Conservation (phyloP, 1,140 invertebrate genomes). For the Amphibalanus amphitrite region DNA sequence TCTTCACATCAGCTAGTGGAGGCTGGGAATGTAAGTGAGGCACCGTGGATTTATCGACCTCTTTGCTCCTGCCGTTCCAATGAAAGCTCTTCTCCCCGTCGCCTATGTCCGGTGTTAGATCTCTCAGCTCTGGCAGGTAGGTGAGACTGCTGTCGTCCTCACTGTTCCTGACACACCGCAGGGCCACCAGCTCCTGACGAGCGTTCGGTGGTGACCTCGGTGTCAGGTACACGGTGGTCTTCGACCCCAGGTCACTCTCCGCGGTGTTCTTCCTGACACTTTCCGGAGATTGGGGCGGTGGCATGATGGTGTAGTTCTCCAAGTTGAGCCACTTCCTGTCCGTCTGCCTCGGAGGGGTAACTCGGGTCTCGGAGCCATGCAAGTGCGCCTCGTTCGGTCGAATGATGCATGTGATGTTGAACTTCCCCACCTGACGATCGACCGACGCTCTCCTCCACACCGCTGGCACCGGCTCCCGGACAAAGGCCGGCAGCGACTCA, state of each 20-base stretch:
- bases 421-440: neutral
- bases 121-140: neutral
- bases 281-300: no score
- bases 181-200: neutral
- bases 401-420: neutral
- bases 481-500: no score
- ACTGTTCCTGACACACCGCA: neutral
- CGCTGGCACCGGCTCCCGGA: no score
- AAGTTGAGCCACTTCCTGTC: neutral
- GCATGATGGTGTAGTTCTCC: neutral
- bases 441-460: neutral
- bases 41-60: no score
- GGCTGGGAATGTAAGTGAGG: no score
- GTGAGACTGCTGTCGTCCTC: neutral
- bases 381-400: neutral
- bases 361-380: neutral
- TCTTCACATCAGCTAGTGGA: no score
- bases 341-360: neutral
- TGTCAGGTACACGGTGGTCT: neutral
- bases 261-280: neutral
- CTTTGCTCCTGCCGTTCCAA: neutral
- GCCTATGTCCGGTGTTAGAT: neutral
- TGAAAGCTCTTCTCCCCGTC: neutral
- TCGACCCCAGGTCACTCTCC: neutral
- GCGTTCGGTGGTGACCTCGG: neutral